Percentiles rank a stretch among this genome's conserved stretches.
phyloP scores from a whole-genome alignment of 1,140 invertebrate species.

The Meloidogyne hapla region DNA sequence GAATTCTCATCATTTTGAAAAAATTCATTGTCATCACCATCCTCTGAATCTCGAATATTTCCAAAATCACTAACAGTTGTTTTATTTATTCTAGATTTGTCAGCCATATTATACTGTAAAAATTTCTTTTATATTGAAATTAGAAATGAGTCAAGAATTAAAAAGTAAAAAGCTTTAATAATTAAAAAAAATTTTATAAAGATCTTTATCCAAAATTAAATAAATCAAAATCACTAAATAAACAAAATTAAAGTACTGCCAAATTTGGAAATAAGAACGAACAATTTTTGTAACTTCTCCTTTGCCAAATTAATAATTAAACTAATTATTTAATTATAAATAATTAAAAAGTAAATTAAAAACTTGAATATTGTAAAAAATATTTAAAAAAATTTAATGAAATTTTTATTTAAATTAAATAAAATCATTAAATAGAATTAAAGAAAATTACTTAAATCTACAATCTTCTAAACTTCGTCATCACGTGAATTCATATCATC shows the following conservation, averaged over 20 bases:
- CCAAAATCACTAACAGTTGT: slow-evolving; percentile 3
- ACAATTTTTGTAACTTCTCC: slow-evolving; percentile 28
- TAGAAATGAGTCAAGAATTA: background rate
- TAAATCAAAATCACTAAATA: too few species aligned
- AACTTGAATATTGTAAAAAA: too few species aligned
- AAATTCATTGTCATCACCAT: slow-evolving; percentile 22
- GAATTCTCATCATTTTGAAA: background rate
- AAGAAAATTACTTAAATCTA: too few species aligned
- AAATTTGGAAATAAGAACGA: slow-evolving; percentile 20
- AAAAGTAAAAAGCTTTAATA: background rate
- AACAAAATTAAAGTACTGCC: slow-evolving; percentile 25
- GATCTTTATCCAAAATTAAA: background rate
- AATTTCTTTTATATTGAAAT: background rate
- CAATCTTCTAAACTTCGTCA: too few species aligned
- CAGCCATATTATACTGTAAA: background rate
- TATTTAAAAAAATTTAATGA: too few species aligned
- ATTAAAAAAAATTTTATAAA: background rate
- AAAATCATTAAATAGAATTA: too few species aligned
- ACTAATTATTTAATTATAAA: too few species aligned
- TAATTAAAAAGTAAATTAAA: too few species aligned
- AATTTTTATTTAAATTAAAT: too few species aligned
- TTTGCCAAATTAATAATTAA: too few species aligned
- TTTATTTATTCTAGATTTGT: background rate
- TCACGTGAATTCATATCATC: too few species aligned
- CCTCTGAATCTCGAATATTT: slow-evolving; percentile 16